Conservation (phyloP, 2,888 invertebrate genomes). For the Papilio protenor region DNA sequence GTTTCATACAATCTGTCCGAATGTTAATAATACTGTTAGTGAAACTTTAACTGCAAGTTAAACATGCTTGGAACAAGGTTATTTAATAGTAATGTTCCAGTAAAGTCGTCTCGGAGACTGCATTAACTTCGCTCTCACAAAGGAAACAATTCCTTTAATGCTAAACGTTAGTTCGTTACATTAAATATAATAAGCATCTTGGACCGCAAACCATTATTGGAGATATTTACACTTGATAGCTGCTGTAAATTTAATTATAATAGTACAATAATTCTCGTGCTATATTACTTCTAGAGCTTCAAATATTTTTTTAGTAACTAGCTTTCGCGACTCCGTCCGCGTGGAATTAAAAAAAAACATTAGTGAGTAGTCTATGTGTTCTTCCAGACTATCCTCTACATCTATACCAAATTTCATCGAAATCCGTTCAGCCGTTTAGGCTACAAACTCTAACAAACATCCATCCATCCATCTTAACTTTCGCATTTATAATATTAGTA, state of each 20-base stretch:
- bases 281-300: not conserved
- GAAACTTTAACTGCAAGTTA: constrained; percentile 23
- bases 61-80: constrained; percentile 25
- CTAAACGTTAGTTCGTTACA: constrained; percentile 24
- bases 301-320: not conserved
- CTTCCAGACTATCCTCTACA: no score
- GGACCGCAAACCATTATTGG: not conserved
- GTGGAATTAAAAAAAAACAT: no score
- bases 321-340: no score
- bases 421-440: no score
- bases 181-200: constrained; percentile 20
- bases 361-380: no score
- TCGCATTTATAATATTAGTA: no score
- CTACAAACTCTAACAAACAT: no score
- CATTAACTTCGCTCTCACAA: constrained; percentile 27
- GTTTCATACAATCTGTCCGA: not conserved
- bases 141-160: constrained; percentile 24
- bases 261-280: not conserved
- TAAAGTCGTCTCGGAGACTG: constrained; percentile 27
- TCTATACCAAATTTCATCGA: no score
- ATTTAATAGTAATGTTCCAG: constrained; percentile 31
- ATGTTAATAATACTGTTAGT: constrained; percentile 13
- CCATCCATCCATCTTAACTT: no score
- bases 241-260: not conserved
- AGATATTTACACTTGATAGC: not conserved